Evolutionary conservation across 2,797 vertebrate species (phyloP), one percentile per base, ranked within the genome.

Genomic region (Vireo griseus): DNA sequence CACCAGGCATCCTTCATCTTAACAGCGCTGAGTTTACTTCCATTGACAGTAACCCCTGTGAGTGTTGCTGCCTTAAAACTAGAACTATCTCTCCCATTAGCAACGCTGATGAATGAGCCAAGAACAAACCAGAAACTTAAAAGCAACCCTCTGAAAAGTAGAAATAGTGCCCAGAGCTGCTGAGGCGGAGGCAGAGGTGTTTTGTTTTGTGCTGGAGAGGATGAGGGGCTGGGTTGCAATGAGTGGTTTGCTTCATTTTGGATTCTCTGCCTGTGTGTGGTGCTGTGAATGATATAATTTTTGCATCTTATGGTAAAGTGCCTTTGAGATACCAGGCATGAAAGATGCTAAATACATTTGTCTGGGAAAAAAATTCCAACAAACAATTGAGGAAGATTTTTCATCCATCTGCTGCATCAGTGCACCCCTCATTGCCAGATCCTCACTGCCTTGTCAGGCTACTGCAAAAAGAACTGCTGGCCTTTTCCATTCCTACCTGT

Each of bases 51-150:
- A 92, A 89, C 74, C 85, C 91, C 83, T 65, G 14, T 42, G 86
- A 95, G 93, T 58, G 59, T 37, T 67, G 72, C 81, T 91, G 86
- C 83, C 66, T 93, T 85, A 88, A 80, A 91, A 92, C 85, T 79
- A 91, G 73, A 79, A 42, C 90, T 75, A 81, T 75, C 67, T 89
- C 51, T 78, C 25, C 90, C 85, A 88, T 95, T 97, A 95, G 94
- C 92, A 92, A 84, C 90, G 91, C 86, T 86, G 84, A 82, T 94
- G 94, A 95, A 94, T 78, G 85, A 82, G 80, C 74, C 74, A 45
- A 79, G 81, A 96, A 92, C 76, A 93, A 86, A 91, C 79, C 80
- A 87, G 91, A 83, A 95, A 93, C 78, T 93, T 88, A 39, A 85
- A 96, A 95, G 84, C 8, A 3, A 76, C 81, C 61, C 69, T 91